phyloP scores from a whole-genome alignment of 30 jellyfish, hydroid and myxozoan species.

The Morbakka virulenta region DNA sequence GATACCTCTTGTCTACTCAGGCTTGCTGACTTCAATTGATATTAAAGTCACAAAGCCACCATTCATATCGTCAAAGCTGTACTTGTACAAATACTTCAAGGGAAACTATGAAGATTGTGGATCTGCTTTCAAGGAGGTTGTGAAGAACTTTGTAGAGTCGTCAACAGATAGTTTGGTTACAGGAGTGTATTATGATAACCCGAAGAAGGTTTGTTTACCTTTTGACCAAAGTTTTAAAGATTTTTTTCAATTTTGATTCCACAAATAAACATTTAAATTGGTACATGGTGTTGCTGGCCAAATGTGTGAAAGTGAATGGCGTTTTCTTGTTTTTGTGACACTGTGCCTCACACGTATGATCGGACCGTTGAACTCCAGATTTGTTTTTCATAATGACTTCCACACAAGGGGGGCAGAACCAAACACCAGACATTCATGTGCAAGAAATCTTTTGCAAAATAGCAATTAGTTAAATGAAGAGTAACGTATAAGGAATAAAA shows the following conservation, averaged over 20 bases:
- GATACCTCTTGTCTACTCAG: slow-evolving; percentile 5
- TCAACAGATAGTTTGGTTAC: neutral
- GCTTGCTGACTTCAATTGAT: slow-evolving; percentile 1
- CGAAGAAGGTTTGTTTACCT: slow-evolving; percentile 16
- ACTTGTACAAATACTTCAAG: slow-evolving; percentile 9
- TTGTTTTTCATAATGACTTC: neutral
- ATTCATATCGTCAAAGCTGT: neutral
- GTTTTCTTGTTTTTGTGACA: too few relatives aligned
- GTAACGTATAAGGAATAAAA: too few relatives aligned
- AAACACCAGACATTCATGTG: too few relatives aligned
- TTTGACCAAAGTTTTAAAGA: neutral
- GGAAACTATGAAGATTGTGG: slow-evolving; percentile 2
- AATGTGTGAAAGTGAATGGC: too few relatives aligned
- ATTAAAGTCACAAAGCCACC: slow-evolving; percentile 14
- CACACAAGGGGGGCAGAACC: too few relatives aligned
- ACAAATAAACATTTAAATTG: too few relatives aligned
- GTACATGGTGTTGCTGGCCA: too few relatives aligned
- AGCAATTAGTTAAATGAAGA: too few relatives aligned
- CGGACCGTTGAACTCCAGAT: too few relatives aligned
- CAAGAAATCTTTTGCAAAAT: too few relatives aligned
- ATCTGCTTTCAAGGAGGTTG: slow-evolving; percentile 4
- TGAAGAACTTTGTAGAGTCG: neutral
- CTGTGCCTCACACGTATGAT: too few relatives aligned
- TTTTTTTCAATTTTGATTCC: neutral
- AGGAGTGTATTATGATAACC: slow-evolving; percentile 49